A percentile compares a stretch with the other conserved stretches of the same genome.
These are phyloP conservation scores for Clavelina lepadiformis DNA, from an alignment of 23 tunicate genomes.

Conservation along the genomic window DNA sequence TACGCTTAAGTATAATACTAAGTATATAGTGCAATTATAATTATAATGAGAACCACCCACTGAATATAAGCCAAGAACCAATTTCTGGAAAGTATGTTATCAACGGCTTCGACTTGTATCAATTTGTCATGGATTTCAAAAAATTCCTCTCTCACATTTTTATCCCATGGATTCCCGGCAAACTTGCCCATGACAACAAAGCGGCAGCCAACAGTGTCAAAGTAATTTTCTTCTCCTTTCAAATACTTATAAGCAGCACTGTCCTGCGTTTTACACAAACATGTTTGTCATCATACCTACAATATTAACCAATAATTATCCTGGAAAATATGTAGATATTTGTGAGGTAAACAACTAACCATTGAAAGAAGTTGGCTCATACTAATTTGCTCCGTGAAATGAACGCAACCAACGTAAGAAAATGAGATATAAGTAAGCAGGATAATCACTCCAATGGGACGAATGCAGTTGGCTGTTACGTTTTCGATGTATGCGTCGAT, in stretches of 20 bases:
- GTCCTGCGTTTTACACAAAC: background rate
- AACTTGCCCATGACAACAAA: constrained; percentile 23
- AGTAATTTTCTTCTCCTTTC: background rate
- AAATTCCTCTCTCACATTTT: constrained; percentile 9
- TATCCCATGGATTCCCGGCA: constrained; percentile 37
- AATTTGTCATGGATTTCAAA: constrained; percentile 14
- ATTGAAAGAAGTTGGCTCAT: background rate
- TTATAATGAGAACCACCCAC: no score
- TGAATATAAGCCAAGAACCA: constrained; percentile 18
- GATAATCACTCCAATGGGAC: constrained; percentile 1
- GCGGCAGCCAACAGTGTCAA: constrained; percentile 6
- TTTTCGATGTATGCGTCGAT: background rate
- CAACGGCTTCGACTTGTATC: constrained; percentile 1
- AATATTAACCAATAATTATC: no score
- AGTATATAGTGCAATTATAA: no score
- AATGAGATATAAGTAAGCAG: constrained; percentile 6
- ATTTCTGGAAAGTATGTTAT: constrained; percentile 2
- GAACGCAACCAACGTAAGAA: constrained; percentile 4
- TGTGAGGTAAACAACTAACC: background rate
- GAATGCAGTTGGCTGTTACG: background rate
- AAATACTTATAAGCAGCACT: constrained; percentile 17
- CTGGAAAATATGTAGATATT: no score
- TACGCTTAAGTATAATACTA: no score
- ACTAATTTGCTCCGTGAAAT: constrained; percentile 12
- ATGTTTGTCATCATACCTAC: no score